phyloP scores from a whole-genome alignment of 2,113 vertebrate species.

The Ramphastos sulfuratus region DNA sequence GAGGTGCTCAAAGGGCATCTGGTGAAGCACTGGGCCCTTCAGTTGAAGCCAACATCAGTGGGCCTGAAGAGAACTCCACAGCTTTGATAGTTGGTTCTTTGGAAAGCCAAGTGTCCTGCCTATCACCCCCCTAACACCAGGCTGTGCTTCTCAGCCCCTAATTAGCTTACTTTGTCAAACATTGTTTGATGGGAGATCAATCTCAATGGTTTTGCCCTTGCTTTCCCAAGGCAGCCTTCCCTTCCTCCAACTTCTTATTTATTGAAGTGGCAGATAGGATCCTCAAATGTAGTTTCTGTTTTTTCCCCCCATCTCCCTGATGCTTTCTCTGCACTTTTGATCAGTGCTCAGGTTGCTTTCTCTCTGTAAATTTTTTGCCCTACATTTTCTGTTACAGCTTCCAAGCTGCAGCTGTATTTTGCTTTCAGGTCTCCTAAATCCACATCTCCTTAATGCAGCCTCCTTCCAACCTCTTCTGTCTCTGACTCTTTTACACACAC shows the following conservation, averaged over 20 bases:
- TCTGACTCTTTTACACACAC: background rate
- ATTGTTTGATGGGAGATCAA: slow-evolving; percentile 46
- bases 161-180: slow-evolving; percentile 28
- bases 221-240: slow-evolving; percentile 5
- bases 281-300: slow-evolving; percentile 21
- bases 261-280: slow-evolving; percentile 14
- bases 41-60: background rate
- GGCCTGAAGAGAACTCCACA: background rate
- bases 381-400: slow-evolving; percentile 24
- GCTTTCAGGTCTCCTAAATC: background rate
- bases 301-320: background rate
- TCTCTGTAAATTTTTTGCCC: slow-evolving; percentile 10
- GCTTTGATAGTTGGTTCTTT: slow-evolving; percentile 2
- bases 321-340: slow-evolving; percentile 32
- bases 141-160: background rate
- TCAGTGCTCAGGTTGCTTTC: background rate
- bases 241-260: slow-evolving; percentile 41
- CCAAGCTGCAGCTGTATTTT: slow-evolving; percentile 11
- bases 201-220: background rate
- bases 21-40: background rate
- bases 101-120: background rate
- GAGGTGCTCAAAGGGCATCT: background rate
- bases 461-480: background rate
- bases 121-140: background rate
- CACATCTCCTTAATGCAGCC: background rate